Base-by-base conservation (phyloP, 2,888 invertebrate genomes). In the Gisinianus flammeolus region DNA sequence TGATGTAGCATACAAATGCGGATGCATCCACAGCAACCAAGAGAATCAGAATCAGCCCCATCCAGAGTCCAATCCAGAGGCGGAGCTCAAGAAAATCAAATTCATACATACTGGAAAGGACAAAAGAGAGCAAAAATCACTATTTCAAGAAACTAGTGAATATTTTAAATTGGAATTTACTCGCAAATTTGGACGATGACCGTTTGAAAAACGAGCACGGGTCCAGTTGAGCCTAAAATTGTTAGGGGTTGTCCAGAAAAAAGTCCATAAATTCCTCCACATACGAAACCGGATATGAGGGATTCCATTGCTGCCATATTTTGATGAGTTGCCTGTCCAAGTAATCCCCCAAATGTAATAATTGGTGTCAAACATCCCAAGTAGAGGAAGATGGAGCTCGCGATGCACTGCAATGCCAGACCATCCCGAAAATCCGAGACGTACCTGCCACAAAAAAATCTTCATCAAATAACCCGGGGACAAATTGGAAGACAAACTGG, bases 1-100 rank as follows among this genome's bases (percentile, higher is more conserved):
- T 99, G 85, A 98, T 98, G 87, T 97, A 97, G 86, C 97, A 96
- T 31, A 99, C 98, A 79, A 98, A 89, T 66, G 97, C 97, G 87
- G 96, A 96, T 10, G 97, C 95, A 88, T 99, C 98, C 66, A 97
- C 91, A 0, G 97, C 97, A 54, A 97, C 96, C 85, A 99, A 89
- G 74, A 94, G 89, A 62, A 98, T 82, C 78, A 98, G 89, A 85
- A 97, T 95, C 16, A 94, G 83, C 0, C 94, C 91, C 35, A 94
- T 94, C 98, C 98, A 98, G 6, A 96, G 90, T n/a, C 98, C 98
- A 81, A 98, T 95, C 94, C 98, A 99, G 86, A 97, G 92, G 80
- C 97, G 91, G 87, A 98, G 95, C 2, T 95, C 92, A 91, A 99
- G 91, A 87, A 97, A 99, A 86, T 96, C 92, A 93, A 96, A 93